phyloP scores from a whole-genome alignment of 2,113 vertebrate genomes.

The Acrocephalus arundinaceus region DNA sequence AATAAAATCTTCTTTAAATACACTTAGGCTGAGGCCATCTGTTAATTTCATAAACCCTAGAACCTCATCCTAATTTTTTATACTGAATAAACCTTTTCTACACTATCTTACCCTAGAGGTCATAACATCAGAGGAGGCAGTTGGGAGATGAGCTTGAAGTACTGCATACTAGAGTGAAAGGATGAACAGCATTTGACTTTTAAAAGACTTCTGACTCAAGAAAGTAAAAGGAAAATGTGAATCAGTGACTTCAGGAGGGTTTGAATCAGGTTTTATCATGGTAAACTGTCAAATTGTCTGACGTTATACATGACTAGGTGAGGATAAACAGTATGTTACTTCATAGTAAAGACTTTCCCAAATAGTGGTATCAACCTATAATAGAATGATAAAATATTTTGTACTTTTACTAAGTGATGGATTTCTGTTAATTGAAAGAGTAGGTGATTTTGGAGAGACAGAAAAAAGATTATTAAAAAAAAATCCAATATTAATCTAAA shows the following conservation, averaged over 20 bases:
- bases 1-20: constrained; percentile 67
- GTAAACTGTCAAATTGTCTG: not conserved
- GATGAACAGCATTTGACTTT: not conserved
- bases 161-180: not conserved
- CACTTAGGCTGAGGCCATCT: constrained; percentile 47
- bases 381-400: not conserved
- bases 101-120: not conserved
- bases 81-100: not conserved
- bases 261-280: not conserved
- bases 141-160: not conserved
- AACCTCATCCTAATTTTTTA: not conserved
- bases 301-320: not conserved
- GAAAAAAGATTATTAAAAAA: not conserved
- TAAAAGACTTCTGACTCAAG: not conserved
- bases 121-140: not conserved
- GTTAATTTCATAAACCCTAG: constrained; percentile 43
- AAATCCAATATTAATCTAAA: not conserved
- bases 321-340: not conserved
- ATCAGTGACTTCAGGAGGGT: not conserved
- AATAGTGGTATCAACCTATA: not conserved
- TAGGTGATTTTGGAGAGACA: not conserved
- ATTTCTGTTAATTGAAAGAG: constrained; percentile 7
- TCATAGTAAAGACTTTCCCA: not conserved
- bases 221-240: not conserved
- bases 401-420: not conserved